Evolutionary conservation across 2,888 invertebrate species (phyloP).

Genomic region (Teinopalpus imperialis): DNA sequence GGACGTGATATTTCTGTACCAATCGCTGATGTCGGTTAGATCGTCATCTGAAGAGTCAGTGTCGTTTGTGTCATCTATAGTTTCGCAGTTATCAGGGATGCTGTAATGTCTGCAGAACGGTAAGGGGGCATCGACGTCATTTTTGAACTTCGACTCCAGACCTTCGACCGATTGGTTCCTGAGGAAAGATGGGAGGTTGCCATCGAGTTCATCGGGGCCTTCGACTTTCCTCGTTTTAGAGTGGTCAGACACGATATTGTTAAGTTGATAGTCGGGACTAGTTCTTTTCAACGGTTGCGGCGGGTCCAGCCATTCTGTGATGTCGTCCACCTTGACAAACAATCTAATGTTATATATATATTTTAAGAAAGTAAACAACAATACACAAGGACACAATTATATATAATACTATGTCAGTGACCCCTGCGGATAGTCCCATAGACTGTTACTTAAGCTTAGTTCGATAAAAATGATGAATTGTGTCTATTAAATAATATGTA

Average conservation of each 20-base stretch:
- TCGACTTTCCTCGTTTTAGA: constrained; percentile 43
- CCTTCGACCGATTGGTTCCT: constrained; percentile 74
- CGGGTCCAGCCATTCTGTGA: constrained; percentile 68
- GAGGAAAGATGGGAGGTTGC: constrained; percentile 56
- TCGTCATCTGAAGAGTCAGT: constrained; percentile 51
- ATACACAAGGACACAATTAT: too few species aligned
- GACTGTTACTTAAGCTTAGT: too few species aligned
- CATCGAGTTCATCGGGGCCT: constrained; percentile 25
- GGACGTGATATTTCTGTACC: constrained; percentile 42
- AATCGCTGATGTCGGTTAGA: constrained; percentile 34
- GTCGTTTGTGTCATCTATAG: constrained; percentile 27
- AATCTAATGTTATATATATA: background rate
- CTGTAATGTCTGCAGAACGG: constrained; percentile 60
- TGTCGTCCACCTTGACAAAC: constrained; percentile 64
- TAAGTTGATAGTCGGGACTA: constrained; percentile 51
- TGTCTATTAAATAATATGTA: too few species aligned
- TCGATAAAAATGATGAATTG: too few species aligned
- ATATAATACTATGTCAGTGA: too few species aligned
- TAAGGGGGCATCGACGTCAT: constrained; percentile 40
- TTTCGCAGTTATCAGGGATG: constrained; percentile 44
- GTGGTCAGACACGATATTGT: constrained; percentile 37
- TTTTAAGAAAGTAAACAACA: background rate
- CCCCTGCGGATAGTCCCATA: too few species aligned
- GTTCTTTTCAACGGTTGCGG: constrained; percentile 58
- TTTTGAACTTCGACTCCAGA: constrained; percentile 52